These are phyloP conservation scores for Syngnathus typhle DNA, from an alignment of 2,113 vertebrate genomes.

Conservation along the genomic window DNA sequence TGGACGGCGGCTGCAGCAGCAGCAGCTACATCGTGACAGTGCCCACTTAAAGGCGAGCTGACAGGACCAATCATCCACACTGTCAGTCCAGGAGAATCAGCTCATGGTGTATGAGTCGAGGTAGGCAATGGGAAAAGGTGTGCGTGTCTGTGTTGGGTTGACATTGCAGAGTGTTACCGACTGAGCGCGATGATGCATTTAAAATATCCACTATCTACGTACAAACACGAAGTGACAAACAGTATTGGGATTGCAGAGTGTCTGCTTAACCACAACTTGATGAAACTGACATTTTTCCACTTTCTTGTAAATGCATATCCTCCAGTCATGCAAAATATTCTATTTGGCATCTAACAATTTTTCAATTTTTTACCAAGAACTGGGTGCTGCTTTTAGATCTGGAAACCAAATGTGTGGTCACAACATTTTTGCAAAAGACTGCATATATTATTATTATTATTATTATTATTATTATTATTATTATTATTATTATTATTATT, in stretches of 20 bases:
- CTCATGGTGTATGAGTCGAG: slow-evolving; percentile 16
- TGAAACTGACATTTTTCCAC: not conserved
- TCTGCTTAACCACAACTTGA: slow-evolving; percentile 6
- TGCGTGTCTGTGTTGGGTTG: slow-evolving; percentile 5
- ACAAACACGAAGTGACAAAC: slow-evolving; percentile 2
- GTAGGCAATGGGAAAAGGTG: slow-evolving; percentile 31
- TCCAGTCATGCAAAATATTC: not conserved
- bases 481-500: no score
- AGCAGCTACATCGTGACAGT: slow-evolving; percentile 40
- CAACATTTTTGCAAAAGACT: no score
- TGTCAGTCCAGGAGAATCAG: slow-evolving; percentile 51
- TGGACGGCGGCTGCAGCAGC: slow-evolving; percentile 14
- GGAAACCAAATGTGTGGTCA: not conserved
- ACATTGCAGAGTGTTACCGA: slow-evolving; percentile 5
- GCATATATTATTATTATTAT: no score
- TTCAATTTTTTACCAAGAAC: not conserved
- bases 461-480: no score
- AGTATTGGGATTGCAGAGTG: slow-evolving; percentile 23
- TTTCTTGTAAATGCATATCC: not conserved
- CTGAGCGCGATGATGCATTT: not conserved
- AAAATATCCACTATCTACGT: slow-evolving; percentile 15
- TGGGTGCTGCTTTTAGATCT: not conserved
- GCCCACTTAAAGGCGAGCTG: slow-evolving; percentile 58
- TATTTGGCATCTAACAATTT: not conserved
- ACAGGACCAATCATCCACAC: slow-evolving; percentile 55